phyloP scores from a whole-genome alignment of 2,113 vertebrate genomes.

The Hypocryptadius cinnamomeus region DNA sequence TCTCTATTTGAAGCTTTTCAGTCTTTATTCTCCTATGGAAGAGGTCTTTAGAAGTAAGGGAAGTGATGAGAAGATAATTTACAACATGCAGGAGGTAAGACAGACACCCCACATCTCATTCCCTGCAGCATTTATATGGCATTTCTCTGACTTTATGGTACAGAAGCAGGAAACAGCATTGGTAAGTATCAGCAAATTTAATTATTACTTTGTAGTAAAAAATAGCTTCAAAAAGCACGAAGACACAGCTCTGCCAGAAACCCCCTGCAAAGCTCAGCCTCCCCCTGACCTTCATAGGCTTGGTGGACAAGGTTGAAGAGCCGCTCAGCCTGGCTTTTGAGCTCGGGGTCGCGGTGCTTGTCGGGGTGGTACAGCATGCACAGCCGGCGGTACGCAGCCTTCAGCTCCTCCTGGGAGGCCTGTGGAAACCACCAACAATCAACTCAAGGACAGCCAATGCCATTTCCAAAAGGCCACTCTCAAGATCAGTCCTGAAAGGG shows the following conservation, averaged over 20 bases:
- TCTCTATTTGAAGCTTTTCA: not conserved
- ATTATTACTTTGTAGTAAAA: not conserved
- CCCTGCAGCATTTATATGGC: not conserved
- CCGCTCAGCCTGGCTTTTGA: slow-evolving; percentile 87
- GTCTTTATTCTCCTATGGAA: not conserved
- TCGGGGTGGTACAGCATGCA: slow-evolving; percentile 99
- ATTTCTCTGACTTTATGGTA: not conserved
- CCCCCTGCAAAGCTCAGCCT: not conserved
- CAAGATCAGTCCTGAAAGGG: not conserved
- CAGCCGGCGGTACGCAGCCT: slow-evolving; percentile 89
- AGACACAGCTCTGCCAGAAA: not conserved
- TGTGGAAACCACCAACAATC: slow-evolving; percentile 44
- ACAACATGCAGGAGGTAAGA: not conserved
- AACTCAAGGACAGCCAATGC: not conserved
- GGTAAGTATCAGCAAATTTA: not conserved
- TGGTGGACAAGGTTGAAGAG: slow-evolving; percentile 96
- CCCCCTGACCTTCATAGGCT: slow-evolving; percentile 90
- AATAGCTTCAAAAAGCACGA: not conserved
- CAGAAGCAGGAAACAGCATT: not conserved
- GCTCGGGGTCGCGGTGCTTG: slow-evolving; percentile 95
- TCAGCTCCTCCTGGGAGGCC: slow-evolving; percentile 95
- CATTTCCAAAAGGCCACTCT: not conserved
- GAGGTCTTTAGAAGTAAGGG: not conserved
- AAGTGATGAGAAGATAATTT: not conserved
- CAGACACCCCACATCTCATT: not conserved